Evolutionary conservation across 2,113 vertebrate genomes (phyloP).

Genomic region (Ictalurus punctatus): DNA sequence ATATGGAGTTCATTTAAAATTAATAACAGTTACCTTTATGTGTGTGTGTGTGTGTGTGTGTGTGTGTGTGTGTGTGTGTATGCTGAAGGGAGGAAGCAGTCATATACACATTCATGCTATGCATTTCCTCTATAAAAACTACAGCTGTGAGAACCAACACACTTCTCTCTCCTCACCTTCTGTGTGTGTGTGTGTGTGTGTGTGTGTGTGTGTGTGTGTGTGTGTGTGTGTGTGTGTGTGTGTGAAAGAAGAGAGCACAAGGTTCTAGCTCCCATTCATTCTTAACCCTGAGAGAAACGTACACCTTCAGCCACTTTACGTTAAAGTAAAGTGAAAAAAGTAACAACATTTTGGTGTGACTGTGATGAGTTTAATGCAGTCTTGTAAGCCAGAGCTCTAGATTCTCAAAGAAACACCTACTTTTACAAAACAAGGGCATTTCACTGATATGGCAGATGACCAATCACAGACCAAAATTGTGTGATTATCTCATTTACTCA

Average conservation of each 20-base stretch:
- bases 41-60: not conserved
- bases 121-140: conserved; percentile 46
- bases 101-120: conserved; percentile 25
- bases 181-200: conserved; percentile 28
- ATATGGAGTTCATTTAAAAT: conserved; percentile 35
- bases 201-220: conserved; percentile 1
- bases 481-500: not conserved
- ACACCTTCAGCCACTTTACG: not conserved
- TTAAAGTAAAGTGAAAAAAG: not conserved
- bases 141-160: conserved; percentile 42
- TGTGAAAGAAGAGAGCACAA: not conserved
- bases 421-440: not conserved
- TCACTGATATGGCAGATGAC: not conserved
- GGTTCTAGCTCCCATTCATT: not conserved
- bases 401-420: not conserved
- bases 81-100: conserved; percentile 3
- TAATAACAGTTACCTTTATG: conserved; percentile 15
- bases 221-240: not conserved
- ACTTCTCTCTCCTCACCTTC: conserved; percentile 29
- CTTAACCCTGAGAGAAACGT: not conserved
- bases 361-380: not conserved
- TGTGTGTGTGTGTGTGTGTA: not conserved
- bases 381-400: not conserved
- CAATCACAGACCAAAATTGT: not conserved
- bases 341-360: not conserved